Base-by-base conservation (phyloP, 1,140 invertebrate species). In the Anastrepha obliqua region DNA sequence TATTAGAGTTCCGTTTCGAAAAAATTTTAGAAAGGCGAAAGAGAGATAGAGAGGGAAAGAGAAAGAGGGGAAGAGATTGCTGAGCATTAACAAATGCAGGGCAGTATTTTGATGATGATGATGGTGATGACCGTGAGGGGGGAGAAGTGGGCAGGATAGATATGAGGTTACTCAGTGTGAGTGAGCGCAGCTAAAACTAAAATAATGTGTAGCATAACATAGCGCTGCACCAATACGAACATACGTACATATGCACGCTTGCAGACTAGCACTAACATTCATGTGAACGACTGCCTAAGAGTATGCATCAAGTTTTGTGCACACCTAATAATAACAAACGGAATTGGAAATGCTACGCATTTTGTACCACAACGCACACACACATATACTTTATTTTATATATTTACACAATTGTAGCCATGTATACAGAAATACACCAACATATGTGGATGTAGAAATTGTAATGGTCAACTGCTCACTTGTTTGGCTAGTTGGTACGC, bases 301-400 rank as follows among this genome's bases (percentile, higher is more conserved):
- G 70, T 47, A 47, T 74, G 70, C 70, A 11, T n/a, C 13, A 42
- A 74, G 4, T 7, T 74, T 47, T 47, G 70, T 7, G 17, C 44
- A 47, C 70, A 74, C 44, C 44, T 47, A 74, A 74, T 74, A 74
- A 74, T 47, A 47, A 51, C 70, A 74, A 74, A 74, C 44, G 44
- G 70, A 74, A 74, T 74, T 13, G 15, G 13, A 17, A 74, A 47
- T 74, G 42, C 70, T 17, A 42, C 15, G 65, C 60, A 4, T 9
- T 62, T 62, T 62, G 51, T n/a, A 4, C 65, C 9, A 42, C 13
- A 39, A 44, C 42, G 17, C 4, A n/a, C 15, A 62, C 13, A 9
- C 9, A 55, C 9, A 55, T 7, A 55, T 9, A 1, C 15, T 13
- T 62, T 62, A 62, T 62, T 13, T 17, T 29, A 29, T 29, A 1